phyloP scores from a whole-genome alignment of 1,140 invertebrate genomes.

The Dryas iulia region DNA sequence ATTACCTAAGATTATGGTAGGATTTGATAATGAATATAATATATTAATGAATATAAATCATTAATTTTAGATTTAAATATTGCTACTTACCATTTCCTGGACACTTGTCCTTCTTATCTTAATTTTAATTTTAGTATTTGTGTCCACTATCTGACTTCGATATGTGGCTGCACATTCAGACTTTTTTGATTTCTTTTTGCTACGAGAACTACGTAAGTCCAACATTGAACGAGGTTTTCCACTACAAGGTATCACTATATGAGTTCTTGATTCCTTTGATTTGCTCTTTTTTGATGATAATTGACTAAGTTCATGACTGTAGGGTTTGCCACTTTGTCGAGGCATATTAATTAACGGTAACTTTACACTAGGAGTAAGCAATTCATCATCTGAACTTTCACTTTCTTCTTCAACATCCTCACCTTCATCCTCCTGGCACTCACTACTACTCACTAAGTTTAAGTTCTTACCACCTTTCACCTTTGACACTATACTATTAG shows the following conservation, averaged over 20 bases:
- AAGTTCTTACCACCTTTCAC: conserved; percentile 78
- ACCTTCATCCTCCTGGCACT: conserved; percentile 60
- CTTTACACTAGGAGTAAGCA: conserved; percentile 70
- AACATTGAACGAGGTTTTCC: conserved; percentile 79
- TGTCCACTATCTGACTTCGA: conserved; percentile 77
- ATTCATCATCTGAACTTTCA: conserved; percentile 76
- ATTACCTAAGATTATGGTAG: no score
- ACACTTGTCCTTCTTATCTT: conserved; percentile 71
- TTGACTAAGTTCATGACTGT: conserved; percentile 80
- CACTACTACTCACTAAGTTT: conserved; percentile 77
- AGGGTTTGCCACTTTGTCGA: conserved; percentile 75
- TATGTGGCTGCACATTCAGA: conserved; percentile 68
- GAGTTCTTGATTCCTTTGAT: conserved; percentile 67
- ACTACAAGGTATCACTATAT: conserved; percentile 72
- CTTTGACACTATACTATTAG: conserved; percentile 60
- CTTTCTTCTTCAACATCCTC: conserved; percentile 53
- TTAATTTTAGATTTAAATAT: neutral
- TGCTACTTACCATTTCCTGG: conserved; percentile 61
- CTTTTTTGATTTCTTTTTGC: conserved; percentile 78
- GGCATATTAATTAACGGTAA: conserved; percentile 69
- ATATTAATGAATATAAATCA: no score
- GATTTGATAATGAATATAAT: neutral
- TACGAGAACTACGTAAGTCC: conserved; percentile 69
- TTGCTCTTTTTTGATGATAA: conserved; percentile 74
- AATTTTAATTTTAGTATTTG: conserved; percentile 74